These are phyloP conservation scores for Dromaius novaehollandiae DNA, from an alignment of 2,113 vertebrate species.

Conservation along the genomic window DNA sequence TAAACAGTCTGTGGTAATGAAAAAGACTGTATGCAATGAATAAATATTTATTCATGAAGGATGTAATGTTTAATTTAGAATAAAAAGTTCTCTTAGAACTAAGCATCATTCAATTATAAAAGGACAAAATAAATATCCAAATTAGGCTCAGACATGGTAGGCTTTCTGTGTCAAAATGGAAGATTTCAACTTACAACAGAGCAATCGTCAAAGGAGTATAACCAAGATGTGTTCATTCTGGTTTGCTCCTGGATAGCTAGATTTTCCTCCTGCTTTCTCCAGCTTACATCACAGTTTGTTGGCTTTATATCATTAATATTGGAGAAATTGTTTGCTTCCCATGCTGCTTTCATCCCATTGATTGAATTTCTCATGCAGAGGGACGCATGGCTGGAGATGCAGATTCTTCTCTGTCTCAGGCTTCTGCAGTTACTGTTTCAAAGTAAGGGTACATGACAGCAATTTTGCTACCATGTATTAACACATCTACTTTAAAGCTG, in stretches of 20 bases:
- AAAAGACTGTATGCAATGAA: conserved; percentile 23
- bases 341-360: neutral
- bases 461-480: neutral
- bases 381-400: neutral
- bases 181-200: neutral
- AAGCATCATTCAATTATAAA: conserved; percentile 48
- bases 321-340: neutral
- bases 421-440: neutral
- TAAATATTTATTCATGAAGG: conserved; percentile 58
- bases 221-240: neutral
- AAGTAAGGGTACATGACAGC: neutral
- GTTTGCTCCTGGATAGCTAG: neutral
- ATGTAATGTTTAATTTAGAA: conserved; percentile 45
- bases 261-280: neutral
- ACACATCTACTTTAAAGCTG: neutral
- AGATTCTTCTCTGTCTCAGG: neutral
- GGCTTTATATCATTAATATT: neutral
- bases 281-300: neutral
- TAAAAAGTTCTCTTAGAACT: conserved; percentile 18
- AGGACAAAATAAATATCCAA: conserved; percentile 41
- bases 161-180: neutral
- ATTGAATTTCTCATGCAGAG: neutral
- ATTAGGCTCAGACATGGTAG: neutral
- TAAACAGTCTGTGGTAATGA: conserved; percentile 12
- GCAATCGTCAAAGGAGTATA: neutral